Evolutionary conservation across 1,140 invertebrate genomes (phyloP).

Genomic region (Gonatopus flavifemur): DNA sequence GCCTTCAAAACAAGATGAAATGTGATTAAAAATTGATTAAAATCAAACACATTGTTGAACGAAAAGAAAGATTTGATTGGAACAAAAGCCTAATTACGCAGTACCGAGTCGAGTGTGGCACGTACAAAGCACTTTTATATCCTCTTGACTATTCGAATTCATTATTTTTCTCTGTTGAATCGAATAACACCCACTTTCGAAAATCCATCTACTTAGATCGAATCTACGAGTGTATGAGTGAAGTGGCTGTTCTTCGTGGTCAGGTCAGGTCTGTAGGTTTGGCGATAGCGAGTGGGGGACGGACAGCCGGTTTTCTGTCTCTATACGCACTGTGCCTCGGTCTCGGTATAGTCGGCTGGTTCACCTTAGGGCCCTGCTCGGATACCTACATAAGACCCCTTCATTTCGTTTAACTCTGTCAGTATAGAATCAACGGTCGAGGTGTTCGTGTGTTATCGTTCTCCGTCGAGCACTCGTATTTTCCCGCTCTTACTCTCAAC

Average conservation of each 20-base stretch:
- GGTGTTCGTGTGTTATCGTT: conserved; percentile 25
- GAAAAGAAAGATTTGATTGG: too few species aligned
- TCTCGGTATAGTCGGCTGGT: background rate
- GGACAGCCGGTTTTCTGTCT: conserved; percentile 4
- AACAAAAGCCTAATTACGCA: too few species aligned
- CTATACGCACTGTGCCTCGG: background rate
- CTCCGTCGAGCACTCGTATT: too few species aligned
- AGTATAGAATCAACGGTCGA: conserved; percentile 43
- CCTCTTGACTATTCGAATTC: too few species aligned
- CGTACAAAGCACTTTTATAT: too few species aligned
- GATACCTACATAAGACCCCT: conserved; percentile 55
- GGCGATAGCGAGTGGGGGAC: conserved; percentile 20
- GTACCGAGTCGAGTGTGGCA: too few species aligned
- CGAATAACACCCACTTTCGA: conserved; percentile 1
- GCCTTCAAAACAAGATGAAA: too few species aligned
- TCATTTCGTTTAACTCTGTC: conserved; percentile 33
- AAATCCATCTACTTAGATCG: conserved; percentile 10
- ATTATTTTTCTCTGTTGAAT: too few species aligned
- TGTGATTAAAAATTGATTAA: too few species aligned
- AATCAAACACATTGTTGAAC: too few species aligned
- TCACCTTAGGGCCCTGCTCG: conserved; percentile 24
- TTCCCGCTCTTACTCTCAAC: too few species aligned
- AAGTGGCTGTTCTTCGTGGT: conserved; percentile 35
- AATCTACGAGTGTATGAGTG: conserved; percentile 26
- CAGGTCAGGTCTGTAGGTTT: conserved; percentile 21